A percentile compares a stretch with the other conserved stretches of the same genome.
Conservation (phyloP, 2,113 vertebrate species). For the Phylloscopus trochiloides region DNA sequence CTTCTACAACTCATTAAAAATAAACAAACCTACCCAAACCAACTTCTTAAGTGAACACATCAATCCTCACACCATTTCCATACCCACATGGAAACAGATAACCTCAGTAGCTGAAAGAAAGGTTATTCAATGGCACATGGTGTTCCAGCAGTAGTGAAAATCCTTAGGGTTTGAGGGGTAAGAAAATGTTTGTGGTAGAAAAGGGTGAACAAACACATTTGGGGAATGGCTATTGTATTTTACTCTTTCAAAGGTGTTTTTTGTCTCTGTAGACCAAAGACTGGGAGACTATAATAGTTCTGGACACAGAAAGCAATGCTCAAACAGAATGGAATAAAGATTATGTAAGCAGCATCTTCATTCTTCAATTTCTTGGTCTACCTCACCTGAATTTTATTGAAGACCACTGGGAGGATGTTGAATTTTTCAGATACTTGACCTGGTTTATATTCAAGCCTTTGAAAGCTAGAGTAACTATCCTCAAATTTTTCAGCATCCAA, state of each 20-base stretch:
- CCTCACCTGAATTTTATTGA: not conserved
- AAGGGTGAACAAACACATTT: not conserved
- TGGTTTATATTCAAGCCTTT: not conserved
- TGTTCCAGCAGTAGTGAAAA: not conserved
- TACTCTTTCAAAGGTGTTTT: not conserved
- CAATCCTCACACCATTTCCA: not conserved
- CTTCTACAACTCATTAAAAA: not conserved
- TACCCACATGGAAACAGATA: not conserved
- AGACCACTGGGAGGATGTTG: not conserved
- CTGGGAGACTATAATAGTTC: not conserved
- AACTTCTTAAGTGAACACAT: not conserved
- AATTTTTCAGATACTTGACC: not conserved
- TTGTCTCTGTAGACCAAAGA: not conserved
- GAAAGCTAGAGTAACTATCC: not conserved
- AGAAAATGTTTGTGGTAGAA: not conserved
- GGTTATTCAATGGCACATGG: not conserved
- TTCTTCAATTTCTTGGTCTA: not conserved
- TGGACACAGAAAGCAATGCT: not conserved
- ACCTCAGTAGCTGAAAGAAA: not conserved
- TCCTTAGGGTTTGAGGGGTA: not conserved
- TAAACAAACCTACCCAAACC: not conserved
- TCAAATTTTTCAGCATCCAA: not conserved
- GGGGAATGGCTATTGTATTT: not conserved
- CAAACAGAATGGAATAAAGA: not conserved
- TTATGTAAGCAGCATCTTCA: not conserved